Base-by-base conservation (phyloP, 2,113 vertebrate genomes). In the Elanus axillaris region DNA sequence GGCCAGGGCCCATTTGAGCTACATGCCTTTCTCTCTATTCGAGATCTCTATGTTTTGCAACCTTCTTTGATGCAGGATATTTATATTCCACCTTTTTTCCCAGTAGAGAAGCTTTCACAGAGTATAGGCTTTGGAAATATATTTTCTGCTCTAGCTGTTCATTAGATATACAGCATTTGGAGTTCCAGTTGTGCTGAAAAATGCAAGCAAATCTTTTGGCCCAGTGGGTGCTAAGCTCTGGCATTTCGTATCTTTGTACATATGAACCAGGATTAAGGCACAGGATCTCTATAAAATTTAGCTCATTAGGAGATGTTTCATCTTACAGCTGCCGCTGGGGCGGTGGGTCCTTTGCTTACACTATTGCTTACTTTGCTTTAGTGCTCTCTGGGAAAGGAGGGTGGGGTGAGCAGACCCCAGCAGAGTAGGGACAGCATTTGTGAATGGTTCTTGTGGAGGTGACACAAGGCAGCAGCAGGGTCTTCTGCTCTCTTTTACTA, bases 181-280 rank as follows among this genome's bases (percentile, higher is more conserved):
- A 86, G 86, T 93, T 96, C 90, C 55, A 93, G 82, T 90, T 93
- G 85, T 72, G 86, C 86, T 67, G 72, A 84, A 79, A 95, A 96
- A 93, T 67, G 56, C 88, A 95, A 96, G 92, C 88, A 93, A 94
- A 92, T 86, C 88, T 96, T 95, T 93, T 96, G 90, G 75, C 94
- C 92, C 94, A 80, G 86, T 88, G 94, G 82, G 78, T 84, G 75
- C 86, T 93, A 67, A 86, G 56, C 79, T 53, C 34, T 96, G 86
- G 79, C 68, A 74, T 92, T 86, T 90, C 79, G 19, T 75, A 74
- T 47, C 68, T 92, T 94, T 86, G 68, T 90, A 77, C 27, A n/a
- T 86, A 71, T 56, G 79, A 88, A 82, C 90, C 82, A 90, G 59
- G 55, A 92, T 80, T 63, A 93, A 94, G 85, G 67, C 42, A 62